Evolutionary conservation across 2,888 invertebrate genomes (phyloP).

Genomic region (Labia minor): DNA sequence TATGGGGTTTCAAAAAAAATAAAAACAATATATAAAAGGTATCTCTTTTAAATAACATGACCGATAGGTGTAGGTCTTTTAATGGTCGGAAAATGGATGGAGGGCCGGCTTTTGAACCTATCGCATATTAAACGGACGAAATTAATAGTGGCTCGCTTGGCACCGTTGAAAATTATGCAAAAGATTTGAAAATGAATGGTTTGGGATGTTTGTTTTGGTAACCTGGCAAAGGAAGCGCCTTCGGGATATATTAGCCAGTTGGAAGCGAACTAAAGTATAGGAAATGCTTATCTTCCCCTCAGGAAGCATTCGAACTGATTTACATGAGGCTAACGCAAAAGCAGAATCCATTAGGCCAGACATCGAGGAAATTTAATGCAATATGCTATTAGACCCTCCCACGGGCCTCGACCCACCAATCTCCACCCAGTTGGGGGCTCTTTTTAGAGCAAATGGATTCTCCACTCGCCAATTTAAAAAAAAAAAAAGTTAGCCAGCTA

Average conservation of each 20-base stretch:
- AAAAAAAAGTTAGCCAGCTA: not conserved
- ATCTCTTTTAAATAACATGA: no score
- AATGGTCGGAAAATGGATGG: no score
- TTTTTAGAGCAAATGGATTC: constrained; percentile 13
- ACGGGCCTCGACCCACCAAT: no score
- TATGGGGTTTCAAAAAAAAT: no score
- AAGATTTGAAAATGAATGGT: constrained; percentile 7
- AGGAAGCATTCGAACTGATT: constrained; percentile 5
- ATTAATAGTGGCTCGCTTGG: no score
- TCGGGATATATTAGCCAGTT: constrained; percentile 13
- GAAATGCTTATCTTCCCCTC: constrained; percentile 13
- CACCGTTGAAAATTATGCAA: constrained; percentile 8
- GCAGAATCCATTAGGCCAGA: constrained; percentile 13
- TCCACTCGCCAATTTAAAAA: not conserved
- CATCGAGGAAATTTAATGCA: constrained; percentile 13
- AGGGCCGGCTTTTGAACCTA: no score
- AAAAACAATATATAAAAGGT: no score
- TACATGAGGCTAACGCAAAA: constrained; percentile 7
- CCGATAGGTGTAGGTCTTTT: no score
- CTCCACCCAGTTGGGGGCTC: no score
- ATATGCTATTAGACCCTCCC: not conserved
- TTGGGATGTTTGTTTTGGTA: constrained; percentile 1
- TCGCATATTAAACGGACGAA: no score
- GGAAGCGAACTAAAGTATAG: constrained; percentile 13
- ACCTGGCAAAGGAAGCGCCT: not conserved